Evolutionary conservation across 2,113 vertebrate genomes (phyloP), one percentile per base, ranked within the genome.

Genomic region (Motacilla alba): DNA sequence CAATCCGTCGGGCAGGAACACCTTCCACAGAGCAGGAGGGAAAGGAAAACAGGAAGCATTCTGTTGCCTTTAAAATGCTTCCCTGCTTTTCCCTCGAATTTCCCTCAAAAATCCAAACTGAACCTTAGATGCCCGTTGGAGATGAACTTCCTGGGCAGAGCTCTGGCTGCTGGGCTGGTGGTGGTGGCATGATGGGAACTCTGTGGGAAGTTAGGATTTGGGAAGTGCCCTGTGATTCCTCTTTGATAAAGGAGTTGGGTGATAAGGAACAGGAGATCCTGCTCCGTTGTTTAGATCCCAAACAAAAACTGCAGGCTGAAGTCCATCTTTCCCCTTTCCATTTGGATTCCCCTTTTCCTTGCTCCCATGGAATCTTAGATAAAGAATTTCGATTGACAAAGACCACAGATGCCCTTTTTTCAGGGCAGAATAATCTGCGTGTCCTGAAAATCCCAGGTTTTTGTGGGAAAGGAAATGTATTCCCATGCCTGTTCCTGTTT

Each of bases 141-240:
- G 66, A 46, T 73, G 67, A 6, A 13, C 31, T 43, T 60, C 16
- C 4, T 1, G 0, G 23, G 72, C 49, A 43, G 37, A 53, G 35
- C 33, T 37, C 4, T 2, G 4, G 53, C 43, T 0, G 0, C 30
- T 7, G 60, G 50, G 73, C 31, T 63, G 67, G 2, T 3, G 17
- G 10, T 9, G 3, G 16, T 1, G 2, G 10, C 0, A 0, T 47
- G 69, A 33, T 1, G 1, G 39, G 74, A 55, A 21, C 10, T 58
- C 59, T 1, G 1, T 1, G 28, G 67, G 41, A n/a, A 59, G 6
- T 10, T 12, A 19, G 35, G 37, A 46, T 39, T 46, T 33, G 41
- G 83, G 15, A 83, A 24, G 22, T 0, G 0, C 33, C 66, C 76
- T 16, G 69, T 1, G 9, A 16, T 18, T 52, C 14, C 39, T 15